A percentile compares a stretch with the other conserved stretches of the same genome.
Evolutionary conservation across 2,888 invertebrate genomes (phyloP).

Genomic region (Eugnorisma glareosa): DNA sequence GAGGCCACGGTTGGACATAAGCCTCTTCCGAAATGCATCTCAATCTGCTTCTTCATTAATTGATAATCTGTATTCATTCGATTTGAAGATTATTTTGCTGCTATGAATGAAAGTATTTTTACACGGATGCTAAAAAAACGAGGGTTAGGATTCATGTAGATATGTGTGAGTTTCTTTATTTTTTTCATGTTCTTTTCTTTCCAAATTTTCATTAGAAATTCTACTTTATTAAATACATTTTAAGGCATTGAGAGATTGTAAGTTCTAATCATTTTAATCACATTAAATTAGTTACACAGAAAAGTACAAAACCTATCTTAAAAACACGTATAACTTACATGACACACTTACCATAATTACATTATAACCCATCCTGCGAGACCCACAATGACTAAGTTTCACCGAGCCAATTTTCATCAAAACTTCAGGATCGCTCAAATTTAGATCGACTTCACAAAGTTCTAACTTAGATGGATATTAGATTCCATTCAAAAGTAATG

Average conservation of each 20-base stretch:
- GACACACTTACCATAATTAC: conserved; percentile 44
- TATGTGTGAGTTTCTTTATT: neutral
- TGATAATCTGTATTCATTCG: neutral
- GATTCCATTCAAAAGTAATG: conserved; percentile 39
- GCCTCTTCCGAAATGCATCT: too few relatives aligned
- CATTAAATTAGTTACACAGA: neutral
- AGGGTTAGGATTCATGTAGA: neutral
- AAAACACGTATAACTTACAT: conserved; percentile 34
- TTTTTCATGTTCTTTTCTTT: neutral
- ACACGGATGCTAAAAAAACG: neutral
- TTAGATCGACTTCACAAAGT: conserved; percentile 64
- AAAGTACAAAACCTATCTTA: neutral
- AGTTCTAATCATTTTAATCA: neutral
- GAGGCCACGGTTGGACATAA: neutral
- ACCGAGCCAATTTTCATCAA: conserved; percentile 62
- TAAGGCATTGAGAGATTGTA: neutral
- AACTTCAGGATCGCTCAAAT: conserved; percentile 63
- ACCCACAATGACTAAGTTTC: conserved; percentile 54
- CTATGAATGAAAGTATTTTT: neutral
- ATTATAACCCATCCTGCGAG: conserved; percentile 30
- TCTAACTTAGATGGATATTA: conserved; percentile 54
- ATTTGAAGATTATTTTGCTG: neutral
- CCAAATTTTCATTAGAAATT: neutral
- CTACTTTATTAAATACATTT: neutral
- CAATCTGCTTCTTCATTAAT: too few relatives aligned